phyloP scores from a whole-genome alignment of 2,888 invertebrate genomes.

The Pogonocherus hispidulus region DNA sequence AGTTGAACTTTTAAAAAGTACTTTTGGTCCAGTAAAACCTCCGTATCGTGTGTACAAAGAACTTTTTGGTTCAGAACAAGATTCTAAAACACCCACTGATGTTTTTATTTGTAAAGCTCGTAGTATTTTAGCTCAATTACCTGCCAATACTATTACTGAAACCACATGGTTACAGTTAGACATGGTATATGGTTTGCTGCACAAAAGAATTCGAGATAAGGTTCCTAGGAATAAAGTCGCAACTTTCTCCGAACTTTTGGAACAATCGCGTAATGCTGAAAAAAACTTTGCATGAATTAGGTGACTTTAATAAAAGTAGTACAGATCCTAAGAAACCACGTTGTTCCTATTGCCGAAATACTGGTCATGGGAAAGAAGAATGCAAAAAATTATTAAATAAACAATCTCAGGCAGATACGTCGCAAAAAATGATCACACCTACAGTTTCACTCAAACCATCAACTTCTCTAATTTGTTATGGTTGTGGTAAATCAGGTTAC shows the following conservation, averaged over 20 bases:
- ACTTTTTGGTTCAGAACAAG: slow-evolving; percentile 25
- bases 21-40: slow-evolving; percentile 37
- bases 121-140: too few relatives aligned
- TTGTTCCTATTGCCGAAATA: too few relatives aligned
- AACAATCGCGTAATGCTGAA: too few relatives aligned
- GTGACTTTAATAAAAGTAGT: too few relatives aligned
- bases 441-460: background rate
- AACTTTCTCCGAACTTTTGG: slow-evolving; percentile 22
- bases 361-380: too few relatives aligned
- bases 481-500: slow-evolving; percentile 18
- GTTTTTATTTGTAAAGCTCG: too few relatives aligned
- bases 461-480: slow-evolving; percentile 8
- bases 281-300: too few relatives aligned
- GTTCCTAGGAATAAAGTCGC: slow-evolving; percentile 13
- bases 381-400: too few relatives aligned
- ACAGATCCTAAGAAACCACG: too few relatives aligned
- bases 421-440: too few relatives aligned
- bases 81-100: background rate
- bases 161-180: slow-evolving; percentile 17
- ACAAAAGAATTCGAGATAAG: slow-evolving; percentile 26
- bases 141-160: too few relatives aligned
- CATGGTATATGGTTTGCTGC: slow-evolving; percentile 30
- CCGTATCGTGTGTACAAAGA: slow-evolving; percentile 20
- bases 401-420: too few relatives aligned
- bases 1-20: slow-evolving; percentile 4